Evolutionary conservation across 2,888 invertebrate species (phyloP), one percentile per base, ranked within the genome.

Genomic region (Scaptomyza tumidula): DNA sequence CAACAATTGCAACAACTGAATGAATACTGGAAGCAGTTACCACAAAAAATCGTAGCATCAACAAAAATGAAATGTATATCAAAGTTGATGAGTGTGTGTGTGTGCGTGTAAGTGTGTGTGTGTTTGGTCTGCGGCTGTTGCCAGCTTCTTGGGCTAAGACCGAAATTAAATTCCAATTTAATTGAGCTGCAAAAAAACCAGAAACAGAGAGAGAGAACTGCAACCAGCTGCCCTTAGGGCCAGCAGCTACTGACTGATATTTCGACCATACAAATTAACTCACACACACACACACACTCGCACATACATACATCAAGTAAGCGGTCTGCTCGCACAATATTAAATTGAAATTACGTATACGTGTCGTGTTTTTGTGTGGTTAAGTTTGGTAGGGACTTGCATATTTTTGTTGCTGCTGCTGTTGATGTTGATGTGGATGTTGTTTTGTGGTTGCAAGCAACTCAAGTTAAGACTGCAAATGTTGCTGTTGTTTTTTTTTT

Each of bases 81-180:
- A 85, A 84, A 84, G 71, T 83, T 72, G 67, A 63, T 46, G 19
- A 60, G 16, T 63, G 9, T 53, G 33, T 35, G 41, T 48, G 27
- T 41, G 59, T 52, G 41, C 46, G 37, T 61, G 61, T 54, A 46
- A 52, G 43, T 49, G 45, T 43, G 49, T 50, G 58, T 50, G 45
- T 48, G 64, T 53, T 53, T 58, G 46, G 53, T 54, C 69, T 74
- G 87, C 31, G 50, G 56, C 64, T 58, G 48, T 52, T 43, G 53
- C 48, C 41, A 35, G 53, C 50, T 37, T 48, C 60, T 56, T 55
- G 71, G 66, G 61, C 87, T 78, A 84, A 87, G 86, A 82, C 67
- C 75, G 59, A 84, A 84, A 84, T 89, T 89, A 83, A 89, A 86
- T 86, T 89, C 85, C 89, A 78, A 81, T 88, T 89, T 88, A 87